These are phyloP conservation scores for Sesamia inferens DNA, from an alignment of 2,888 invertebrate species.

Conservation along the genomic window DNA sequence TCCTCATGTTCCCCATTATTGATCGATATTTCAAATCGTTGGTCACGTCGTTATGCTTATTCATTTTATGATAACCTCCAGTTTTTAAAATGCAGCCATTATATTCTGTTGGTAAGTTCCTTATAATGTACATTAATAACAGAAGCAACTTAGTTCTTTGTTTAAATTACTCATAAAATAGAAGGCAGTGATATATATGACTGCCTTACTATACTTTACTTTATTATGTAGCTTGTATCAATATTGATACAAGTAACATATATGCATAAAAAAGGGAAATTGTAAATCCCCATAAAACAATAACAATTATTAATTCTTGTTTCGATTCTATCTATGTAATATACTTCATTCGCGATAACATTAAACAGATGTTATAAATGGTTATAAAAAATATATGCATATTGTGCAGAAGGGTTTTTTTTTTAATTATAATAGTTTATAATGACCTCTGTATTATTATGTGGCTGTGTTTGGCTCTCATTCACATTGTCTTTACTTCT, in stretches of 20 bases:
- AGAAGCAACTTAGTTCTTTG: constrained; percentile 28
- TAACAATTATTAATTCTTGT: constrained; percentile 14
- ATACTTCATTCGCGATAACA: neutral
- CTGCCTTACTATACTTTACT: no score
- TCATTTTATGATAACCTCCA: constrained; percentile 1
- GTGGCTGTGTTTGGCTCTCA: no score
- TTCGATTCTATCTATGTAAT: constrained; percentile 31
- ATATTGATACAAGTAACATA: neutral
- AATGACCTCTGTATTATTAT: no score
- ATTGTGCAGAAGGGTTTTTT: no score
- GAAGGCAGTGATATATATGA: neutral
- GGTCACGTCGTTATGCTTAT: constrained; percentile 38
- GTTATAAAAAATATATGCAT: no score
- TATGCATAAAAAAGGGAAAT: neutral
- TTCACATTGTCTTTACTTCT: no score
- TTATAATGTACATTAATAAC: neutral
- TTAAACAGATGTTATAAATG: no score
- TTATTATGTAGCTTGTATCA: no score
- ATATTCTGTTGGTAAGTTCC: constrained; percentile 67
- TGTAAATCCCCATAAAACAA: neutral
- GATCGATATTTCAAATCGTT: constrained; percentile 24
- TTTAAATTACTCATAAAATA: neutral
- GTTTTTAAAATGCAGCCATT: constrained; percentile 63
- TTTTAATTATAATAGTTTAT: no score
- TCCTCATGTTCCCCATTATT: constrained; percentile 33